A percentile compares a stretch with the other conserved stretches of the same genome.
Evolutionary conservation across 2,113 vertebrate species (phyloP).

Genomic region (Calyptomena viridis): DNA sequence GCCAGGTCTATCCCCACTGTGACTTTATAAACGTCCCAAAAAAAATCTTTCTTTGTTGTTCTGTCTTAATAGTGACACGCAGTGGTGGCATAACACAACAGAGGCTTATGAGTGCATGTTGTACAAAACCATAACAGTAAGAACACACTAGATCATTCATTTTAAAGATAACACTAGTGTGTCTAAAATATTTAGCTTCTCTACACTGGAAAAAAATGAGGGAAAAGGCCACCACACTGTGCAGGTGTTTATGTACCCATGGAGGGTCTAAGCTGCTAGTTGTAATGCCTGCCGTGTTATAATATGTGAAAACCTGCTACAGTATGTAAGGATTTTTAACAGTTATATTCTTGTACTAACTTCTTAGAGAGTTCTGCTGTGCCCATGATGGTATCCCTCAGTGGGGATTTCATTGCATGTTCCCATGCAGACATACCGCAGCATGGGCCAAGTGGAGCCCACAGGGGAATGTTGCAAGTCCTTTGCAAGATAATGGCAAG

Average conservation of each 20-base stretch:
- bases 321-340: neutral
- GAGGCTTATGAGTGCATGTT: neutral
- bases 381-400: fast-evolving
- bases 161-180: neutral
- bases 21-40: neutral
- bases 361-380: neutral
- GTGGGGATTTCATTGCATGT: neutral
- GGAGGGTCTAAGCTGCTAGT: neutral
- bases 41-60: neutral
- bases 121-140: neutral
- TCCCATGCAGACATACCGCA: neutral
- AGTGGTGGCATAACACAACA: neutral
- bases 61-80: constrained; percentile 38
- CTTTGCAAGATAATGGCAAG: neutral
- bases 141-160: neutral
- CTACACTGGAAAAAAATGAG: neutral
- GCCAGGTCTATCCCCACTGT: neutral
- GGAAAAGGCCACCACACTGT: neutral
- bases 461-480: neutral
- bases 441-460: neutral
- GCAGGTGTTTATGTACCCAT: fast-evolving
- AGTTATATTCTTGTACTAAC: neutral
- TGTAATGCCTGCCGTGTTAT: neutral
- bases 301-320: neutral
- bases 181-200: neutral